Evolutionary conservation across 2,888 invertebrate species (phyloP).

Genomic region (Trichogramma dendrolimi): DNA sequence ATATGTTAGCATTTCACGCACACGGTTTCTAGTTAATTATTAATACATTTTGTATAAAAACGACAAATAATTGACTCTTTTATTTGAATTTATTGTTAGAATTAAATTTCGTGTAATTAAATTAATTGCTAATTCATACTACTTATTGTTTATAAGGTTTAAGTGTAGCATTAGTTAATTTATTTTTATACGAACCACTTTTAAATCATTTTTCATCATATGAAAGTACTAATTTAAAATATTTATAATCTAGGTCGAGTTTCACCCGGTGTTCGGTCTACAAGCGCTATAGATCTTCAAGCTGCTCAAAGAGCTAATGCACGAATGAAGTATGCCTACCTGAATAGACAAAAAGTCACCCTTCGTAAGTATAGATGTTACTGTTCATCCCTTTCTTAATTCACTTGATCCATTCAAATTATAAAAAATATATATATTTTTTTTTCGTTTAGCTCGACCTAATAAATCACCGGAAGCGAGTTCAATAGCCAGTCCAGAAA

Average conservation of each 20-base stretch:
- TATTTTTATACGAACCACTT: no score
- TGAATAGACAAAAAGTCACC: conserved; percentile 73
- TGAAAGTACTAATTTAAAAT: not conserved
- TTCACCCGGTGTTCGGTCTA: conserved; percentile 61
- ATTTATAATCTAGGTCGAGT: conserved; percentile 36
- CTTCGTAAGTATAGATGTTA: conserved; percentile 63
- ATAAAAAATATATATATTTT: not conserved
- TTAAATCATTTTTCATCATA: no score
- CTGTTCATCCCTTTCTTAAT: conserved; percentile 2
- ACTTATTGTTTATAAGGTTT: no score
- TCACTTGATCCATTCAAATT: not conserved
- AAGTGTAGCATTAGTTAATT: no score
- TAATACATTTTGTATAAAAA: no score
- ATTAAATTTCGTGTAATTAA: not conserved
- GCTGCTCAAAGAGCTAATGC: conserved; percentile 85
- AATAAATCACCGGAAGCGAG: conserved; percentile 59
- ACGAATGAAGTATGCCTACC: conserved; percentile 75
- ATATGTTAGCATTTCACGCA: no score
- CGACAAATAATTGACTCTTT: no score
- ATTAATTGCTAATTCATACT: not conserved
- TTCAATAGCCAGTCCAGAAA: conserved; percentile 62
- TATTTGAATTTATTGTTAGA: not conserved
- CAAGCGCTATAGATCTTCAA: conserved; percentile 90
- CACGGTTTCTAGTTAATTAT: no score
- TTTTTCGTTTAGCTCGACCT: conserved; percentile 56